Conservation (phyloP, 2,113 vertebrate species). For the Hippotragus niger region DNA sequence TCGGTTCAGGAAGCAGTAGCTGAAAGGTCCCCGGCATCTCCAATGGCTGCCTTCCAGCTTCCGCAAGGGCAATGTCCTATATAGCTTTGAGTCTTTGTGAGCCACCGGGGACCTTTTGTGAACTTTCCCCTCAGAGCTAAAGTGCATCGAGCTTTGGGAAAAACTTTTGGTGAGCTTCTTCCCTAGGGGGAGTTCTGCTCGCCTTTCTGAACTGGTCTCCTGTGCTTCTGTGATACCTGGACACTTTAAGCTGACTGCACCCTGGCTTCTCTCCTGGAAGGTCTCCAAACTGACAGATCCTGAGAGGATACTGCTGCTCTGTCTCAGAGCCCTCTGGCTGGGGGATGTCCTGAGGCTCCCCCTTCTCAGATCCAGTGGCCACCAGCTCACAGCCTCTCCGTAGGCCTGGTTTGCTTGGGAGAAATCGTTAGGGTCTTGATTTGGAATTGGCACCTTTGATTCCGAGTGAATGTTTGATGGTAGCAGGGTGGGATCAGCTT, state of each 20-base stretch:
- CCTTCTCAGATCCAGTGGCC: slow-evolving; percentile 82
- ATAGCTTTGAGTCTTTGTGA: slow-evolving; percentile 89
- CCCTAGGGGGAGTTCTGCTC: slow-evolving; percentile 81
- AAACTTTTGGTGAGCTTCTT: slow-evolving; percentile 90
- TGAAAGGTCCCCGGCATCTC: slow-evolving; percentile 89
- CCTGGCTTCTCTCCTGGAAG: slow-evolving; percentile 85
- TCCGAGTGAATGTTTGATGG: slow-evolving; percentile 91
- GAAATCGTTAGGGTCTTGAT: slow-evolving; percentile 87
- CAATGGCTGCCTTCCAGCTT: slow-evolving; percentile 85
- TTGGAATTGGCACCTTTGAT: slow-evolving; percentile 90
- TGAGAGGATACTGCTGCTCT: slow-evolving; percentile 85
- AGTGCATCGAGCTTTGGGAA: slow-evolving; percentile 86
- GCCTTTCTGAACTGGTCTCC: slow-evolving; percentile 81
- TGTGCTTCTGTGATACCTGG: slow-evolving; percentile 78
- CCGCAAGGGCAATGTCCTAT: slow-evolving; percentile 83
- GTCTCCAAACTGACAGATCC: slow-evolving; percentile 85
- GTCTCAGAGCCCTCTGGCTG: slow-evolving; percentile 84
- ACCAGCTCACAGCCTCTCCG: slow-evolving; percentile 83
- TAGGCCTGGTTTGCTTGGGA: slow-evolving; percentile 84
- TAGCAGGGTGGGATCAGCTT: slow-evolving; percentile 89
- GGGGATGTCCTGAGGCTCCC: slow-evolving; percentile 87
- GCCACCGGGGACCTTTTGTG: slow-evolving; percentile 78
- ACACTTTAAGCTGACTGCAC: slow-evolving; percentile 80
- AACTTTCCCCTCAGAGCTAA: slow-evolving; percentile 77
- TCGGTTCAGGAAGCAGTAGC: slow-evolving; percentile 89